Evolutionary conservation across 1,140 invertebrate species (phyloP).

Genomic region (Tetramorium parvispinum): DNA sequence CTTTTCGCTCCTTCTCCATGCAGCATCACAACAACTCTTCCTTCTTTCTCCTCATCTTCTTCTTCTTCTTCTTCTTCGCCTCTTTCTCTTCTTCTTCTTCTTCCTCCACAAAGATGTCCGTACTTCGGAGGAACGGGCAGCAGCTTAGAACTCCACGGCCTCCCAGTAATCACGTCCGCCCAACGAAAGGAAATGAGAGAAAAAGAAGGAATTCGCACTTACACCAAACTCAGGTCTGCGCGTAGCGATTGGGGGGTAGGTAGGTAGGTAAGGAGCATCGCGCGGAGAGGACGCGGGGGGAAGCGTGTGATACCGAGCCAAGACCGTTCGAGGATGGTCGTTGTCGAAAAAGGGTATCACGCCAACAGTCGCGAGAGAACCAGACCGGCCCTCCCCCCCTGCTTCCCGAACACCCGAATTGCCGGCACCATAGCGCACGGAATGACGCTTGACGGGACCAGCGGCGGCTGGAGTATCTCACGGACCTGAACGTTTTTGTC

Average conservation of each 20-base stretch:
- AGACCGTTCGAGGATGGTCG: conserved; percentile 59
- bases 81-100: not conserved
- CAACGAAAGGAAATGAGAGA: conserved; percentile 60
- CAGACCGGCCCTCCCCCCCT: not conserved
- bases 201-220: conserved; percentile 74
- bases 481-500: conserved; percentile 45
- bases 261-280: conserved; percentile 21
- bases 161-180: conserved; percentile 72
- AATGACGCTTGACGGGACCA: conserved; percentile 50
- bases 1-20: conserved; percentile 57
- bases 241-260: conserved; percentile 42
- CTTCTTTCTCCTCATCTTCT: conserved; percentile 19
- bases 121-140: conserved; percentile 54
- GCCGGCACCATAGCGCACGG: conserved; percentile 67
- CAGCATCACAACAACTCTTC: conserved; percentile 49
- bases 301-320: conserved; percentile 64
- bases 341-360: conserved; percentile 73
- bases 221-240: conserved; percentile 58
- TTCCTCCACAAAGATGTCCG: conserved; percentile 58
- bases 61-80: conserved; percentile 21
- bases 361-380: conserved; percentile 58
- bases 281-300: not conserved
- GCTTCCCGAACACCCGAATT: not conserved
- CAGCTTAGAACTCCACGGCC: conserved; percentile 70
- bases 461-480: conserved; percentile 56